Conservation (phyloP, 2,797 vertebrate genomes). For the Neopelma chrysocephalum region DNA sequence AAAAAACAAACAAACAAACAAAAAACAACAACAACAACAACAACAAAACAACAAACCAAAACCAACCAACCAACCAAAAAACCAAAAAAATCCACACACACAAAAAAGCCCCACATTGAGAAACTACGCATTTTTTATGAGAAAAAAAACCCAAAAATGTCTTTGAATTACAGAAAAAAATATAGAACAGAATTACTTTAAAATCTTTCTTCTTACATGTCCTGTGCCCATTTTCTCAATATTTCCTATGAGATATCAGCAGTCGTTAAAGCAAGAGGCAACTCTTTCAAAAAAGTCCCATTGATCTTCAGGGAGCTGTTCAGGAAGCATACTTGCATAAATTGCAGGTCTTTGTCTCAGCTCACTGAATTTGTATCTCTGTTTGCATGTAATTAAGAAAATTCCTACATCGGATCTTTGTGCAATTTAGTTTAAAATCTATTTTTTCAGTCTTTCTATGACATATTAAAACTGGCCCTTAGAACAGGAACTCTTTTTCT, state of each 20-base stretch:
- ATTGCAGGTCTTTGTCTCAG: background rate
- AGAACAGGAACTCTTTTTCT: background rate
- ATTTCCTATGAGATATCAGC: background rate
- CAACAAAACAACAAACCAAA: background rate
- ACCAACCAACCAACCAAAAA: no score
- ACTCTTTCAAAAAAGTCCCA: background rate
- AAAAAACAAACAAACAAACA: background rate
- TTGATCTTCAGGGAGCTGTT: background rate
- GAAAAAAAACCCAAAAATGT: accelerated
- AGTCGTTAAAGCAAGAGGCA: background rate
- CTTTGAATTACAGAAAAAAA: background rate
- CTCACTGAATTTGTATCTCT: background rate
- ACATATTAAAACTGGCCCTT: background rate
- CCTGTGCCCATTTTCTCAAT: background rate
- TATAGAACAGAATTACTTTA: background rate
- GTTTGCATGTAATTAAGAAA: background rate
- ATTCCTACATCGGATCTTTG: background rate
- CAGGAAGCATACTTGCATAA: background rate
- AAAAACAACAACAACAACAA: background rate
- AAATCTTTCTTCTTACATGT: background rate
- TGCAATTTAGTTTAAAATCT: background rate
- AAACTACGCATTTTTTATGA: background rate
- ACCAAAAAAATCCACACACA: background rate
- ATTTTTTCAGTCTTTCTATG: background rate
- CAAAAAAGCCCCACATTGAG: background rate